A percentile compares a stretch with the other conserved stretches of the same genome.
Conservation (phyloP, 2,113 vertebrate genomes). For the Anoura caudifer region DNA sequence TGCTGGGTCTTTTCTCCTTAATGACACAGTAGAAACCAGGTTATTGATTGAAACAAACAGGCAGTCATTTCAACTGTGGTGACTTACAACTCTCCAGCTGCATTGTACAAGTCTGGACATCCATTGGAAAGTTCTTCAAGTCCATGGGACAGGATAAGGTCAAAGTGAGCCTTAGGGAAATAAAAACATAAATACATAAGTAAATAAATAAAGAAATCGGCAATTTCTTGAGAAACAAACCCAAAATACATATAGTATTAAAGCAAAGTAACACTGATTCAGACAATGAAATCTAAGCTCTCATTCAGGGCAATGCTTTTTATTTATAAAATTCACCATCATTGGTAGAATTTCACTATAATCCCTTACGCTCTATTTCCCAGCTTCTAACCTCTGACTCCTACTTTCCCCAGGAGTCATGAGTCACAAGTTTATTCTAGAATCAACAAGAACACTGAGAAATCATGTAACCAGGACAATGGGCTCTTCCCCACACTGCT, state of each 20-base stretch:
- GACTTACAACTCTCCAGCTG: constrained; percentile 98
- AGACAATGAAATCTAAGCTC: constrained; percentile 24
- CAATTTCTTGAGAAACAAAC: constrained; percentile 26
- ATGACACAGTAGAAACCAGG: background rate
- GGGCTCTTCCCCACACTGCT: background rate
- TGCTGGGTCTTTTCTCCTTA: background rate
- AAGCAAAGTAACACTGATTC: constrained; percentile 11
- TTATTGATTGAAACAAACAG: constrained; percentile 32
- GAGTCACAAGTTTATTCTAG: background rate
- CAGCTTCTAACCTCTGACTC: background rate
- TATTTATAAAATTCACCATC: background rate
- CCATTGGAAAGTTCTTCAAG: constrained; percentile 99
- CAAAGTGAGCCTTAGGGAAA: constrained; percentile 89
- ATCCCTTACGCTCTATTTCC: background rate
- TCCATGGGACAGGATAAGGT: constrained; percentile 99
- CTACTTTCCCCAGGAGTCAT: background rate
- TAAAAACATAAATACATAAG: background rate
- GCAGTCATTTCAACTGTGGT: background rate
- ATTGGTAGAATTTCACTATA: background rate
- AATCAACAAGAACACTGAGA: background rate
- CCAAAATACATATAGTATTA: constrained; percentile 4
- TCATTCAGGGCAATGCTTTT: background rate
- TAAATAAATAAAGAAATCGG: background rate
- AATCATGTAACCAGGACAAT: background rate
- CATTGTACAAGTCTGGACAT: constrained; percentile 98